Evolutionary conservation across 2,888 invertebrate genomes (phyloP).

Genomic region (Tipula vernalis): DNA sequence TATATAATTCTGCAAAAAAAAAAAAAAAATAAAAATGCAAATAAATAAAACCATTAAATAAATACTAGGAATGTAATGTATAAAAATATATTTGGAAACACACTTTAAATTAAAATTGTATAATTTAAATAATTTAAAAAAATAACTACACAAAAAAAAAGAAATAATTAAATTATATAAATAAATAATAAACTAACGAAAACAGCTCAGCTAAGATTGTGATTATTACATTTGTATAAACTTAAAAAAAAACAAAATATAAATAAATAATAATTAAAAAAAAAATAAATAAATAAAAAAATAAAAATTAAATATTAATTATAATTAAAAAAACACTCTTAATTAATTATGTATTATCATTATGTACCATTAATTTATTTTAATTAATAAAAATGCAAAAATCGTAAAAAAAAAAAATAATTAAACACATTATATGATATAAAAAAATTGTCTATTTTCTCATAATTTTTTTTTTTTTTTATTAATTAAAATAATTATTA

Average conservation of each 20-base stretch:
- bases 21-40: no score
- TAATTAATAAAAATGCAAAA: background rate
- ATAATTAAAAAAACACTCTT: background rate
- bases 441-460: background rate
- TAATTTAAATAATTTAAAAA: background rate
- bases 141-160: background rate
- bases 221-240: conserved; percentile 15
- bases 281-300: background rate
- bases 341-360: background rate
- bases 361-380: background rate
- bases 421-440: background rate
- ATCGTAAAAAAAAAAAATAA: background rate
- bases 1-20: background rate
- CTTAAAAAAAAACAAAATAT: conserved; percentile 10
- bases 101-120: background rate
- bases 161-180: background rate
- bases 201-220: conserved; percentile 18
- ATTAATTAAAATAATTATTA: background rate
- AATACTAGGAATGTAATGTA: background rate
- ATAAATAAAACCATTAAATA: background rate
- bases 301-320: conserved; percentile 6
- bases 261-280: conserved; percentile 10
- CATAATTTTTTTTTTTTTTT: background rate
- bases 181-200: conserved; percentile 8
- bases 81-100: background rate